A percentile compares a stretch with the other conserved stretches of the same genome.
phyloP scores from a whole-genome alignment of 2,113 vertebrate species.

The Pongo abelii region DNA sequence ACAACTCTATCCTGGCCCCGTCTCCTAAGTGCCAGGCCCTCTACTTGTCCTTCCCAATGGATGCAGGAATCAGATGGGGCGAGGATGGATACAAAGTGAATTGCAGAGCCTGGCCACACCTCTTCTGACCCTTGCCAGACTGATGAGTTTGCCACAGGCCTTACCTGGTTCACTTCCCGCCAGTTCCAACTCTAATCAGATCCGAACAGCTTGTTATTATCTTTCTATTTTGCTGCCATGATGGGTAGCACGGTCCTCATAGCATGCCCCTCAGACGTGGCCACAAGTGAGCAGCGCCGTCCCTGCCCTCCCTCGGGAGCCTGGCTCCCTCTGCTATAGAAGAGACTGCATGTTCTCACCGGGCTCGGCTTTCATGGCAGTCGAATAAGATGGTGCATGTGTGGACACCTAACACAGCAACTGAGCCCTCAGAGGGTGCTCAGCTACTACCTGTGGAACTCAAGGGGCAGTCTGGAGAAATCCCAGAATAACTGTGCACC shows the following conservation, averaged over 20 bases:
- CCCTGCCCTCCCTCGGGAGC: not conserved
- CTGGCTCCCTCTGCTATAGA: not conserved
- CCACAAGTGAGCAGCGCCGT: not conserved
- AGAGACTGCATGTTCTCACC: not conserved
- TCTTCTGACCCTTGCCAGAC: not conserved
- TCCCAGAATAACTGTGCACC: not conserved
- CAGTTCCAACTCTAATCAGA: not conserved
- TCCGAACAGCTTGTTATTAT: not conserved
- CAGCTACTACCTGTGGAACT: not conserved
- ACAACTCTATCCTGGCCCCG: not conserved
- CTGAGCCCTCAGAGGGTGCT: not conserved
- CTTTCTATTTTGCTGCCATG: not conserved
- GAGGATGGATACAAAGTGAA: not conserved
- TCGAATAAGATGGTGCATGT: accelerated
- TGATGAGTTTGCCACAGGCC: not conserved
- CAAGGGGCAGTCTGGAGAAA: not conserved
- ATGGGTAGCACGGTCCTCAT: not conserved
- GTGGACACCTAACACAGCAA: not conserved
- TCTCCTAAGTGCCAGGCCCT: not conserved
- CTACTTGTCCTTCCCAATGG: not conserved
- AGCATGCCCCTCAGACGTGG: not conserved
- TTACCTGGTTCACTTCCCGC: not conserved
- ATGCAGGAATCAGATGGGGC: no score
- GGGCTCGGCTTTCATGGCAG: accelerated
- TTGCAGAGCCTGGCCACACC: not conserved